Evolutionary conservation across 2,113 vertebrate genomes (phyloP).

Genomic region (Castor canadensis): DNA sequence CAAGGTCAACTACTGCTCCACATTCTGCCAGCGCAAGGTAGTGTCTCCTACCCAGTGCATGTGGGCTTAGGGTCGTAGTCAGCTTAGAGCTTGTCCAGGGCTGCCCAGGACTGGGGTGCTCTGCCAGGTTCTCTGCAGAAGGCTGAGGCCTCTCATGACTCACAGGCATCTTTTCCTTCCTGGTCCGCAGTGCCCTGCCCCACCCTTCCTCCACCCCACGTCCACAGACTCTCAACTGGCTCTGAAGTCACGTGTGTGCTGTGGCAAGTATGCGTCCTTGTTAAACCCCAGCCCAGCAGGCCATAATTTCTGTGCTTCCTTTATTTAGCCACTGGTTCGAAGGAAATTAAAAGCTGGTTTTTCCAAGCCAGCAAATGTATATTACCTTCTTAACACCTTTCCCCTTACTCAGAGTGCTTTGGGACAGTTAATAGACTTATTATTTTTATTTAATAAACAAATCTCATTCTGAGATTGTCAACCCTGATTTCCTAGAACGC

Average conservation of each 20-base stretch:
- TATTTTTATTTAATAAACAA: background rate
- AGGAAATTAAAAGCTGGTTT: background rate
- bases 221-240: background rate
- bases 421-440: background rate
- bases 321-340: background rate
- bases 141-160: too few relatives aligned
- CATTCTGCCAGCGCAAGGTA: slow-evolving; percentile 98
- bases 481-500: background rate
- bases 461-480: background rate
- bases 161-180: too few relatives aligned
- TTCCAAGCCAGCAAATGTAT: too few relatives aligned
- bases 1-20: slow-evolving; percentile 99
- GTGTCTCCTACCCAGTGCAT: background rate
- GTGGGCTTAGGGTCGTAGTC: background rate
- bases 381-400: too few relatives aligned
- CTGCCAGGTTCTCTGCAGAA: background rate
- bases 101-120: background rate
- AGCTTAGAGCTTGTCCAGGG: too few relatives aligned
- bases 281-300: background rate
- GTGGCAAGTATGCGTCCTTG: background rate
- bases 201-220: background rate
- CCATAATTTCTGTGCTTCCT: background rate
- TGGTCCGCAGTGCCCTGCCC: background rate
- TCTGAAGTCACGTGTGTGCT: too few relatives aligned
- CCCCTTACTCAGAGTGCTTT: background rate